Evolutionary conservation across 1,140 invertebrate genomes (phyloP), one percentile per base, ranked within the genome.

Genomic region (Cotesia glomerata): DNA sequence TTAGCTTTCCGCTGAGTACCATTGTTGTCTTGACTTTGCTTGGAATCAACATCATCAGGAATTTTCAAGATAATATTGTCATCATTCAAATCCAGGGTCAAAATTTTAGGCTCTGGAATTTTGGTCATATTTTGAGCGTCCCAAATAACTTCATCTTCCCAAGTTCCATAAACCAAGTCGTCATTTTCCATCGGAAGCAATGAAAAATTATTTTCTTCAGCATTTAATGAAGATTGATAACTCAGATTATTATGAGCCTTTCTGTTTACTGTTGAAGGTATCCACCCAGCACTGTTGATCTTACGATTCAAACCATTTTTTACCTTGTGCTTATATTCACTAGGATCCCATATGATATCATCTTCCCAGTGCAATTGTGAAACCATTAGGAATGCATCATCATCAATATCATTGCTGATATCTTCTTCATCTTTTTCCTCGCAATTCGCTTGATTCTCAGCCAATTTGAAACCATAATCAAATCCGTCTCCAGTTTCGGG

Each of bases 101-200:
- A 87, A 52, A 99, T 94, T 78, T 96, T 96, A 0, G 98, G 98
- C 83, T 97, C 95, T 0, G 97, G 97, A 76, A 98, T 91, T 72
- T 91, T 91, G 3, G 87, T 89, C 95, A 99, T 97, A 75, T 92
- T 91, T 82, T 97, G 92, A 0, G 95, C 91, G 88, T 99, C 97
- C 97, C 97, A 99, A 80, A 99, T 99, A 1, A 98, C 94, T 80
- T 99, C 95, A 75, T 98, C 94, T 84, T 99, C 97, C 98, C 98
- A 99, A 13, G 92, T 89, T 7, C 95, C 94, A 82, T 98, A 97
- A 0, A 98, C 95, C 1, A 99, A 84, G 81, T 98, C 97, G 80
- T 98, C 95, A 84, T 98, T 99, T 87, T 99, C 97, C 2, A 98
- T 97, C 0, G 97, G 97, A 81, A 99, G 98, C 78, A 99, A 97